Evolutionary conservation across 2,113 vertebrate species (phyloP), one percentile per base, ranked within the genome.

Genomic region (Gallinago media): DNA sequence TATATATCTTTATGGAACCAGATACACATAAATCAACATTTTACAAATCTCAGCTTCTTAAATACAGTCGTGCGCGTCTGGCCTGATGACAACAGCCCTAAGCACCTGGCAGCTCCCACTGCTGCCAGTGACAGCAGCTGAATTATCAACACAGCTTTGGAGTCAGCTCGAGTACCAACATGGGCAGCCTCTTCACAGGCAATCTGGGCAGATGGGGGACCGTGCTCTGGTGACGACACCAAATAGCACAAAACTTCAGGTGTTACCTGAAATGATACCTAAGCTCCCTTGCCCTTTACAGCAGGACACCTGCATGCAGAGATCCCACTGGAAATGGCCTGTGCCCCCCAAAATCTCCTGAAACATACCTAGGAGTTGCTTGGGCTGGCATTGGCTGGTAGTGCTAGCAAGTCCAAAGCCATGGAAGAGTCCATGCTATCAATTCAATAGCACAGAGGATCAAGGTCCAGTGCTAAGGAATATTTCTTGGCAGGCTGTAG

Each of bases 11-110:
- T 65, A 40, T 46, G 62, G 55, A 88, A 80, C 14, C 59, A 66
- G 58, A 34, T 36, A 71, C 14, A 34, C 55, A 54, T 71, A 76
- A 79, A 89, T 83, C 47, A 55, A 42, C 15, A 10, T 36, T 85
- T 89, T 40, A 82, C 46, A 70, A 68, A 78, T 58, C 76, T 96
- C 94, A 76, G 84, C 71, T 85, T 89, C 77, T 91, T 92, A 85
- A 96, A 91, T 58, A 91, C 76, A 89, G 52, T 52, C 0, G 0
- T 47, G 50, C 19, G 5, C 2, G 15, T 67, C 87, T 91, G 91
- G 89, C 84, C 73, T 65, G 84, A 52, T 36, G 67, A 77, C 89
- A 89, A 40, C 38, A 89, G 79, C 61, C 42, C 40, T 84, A 34
- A 89, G 73, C 76, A 49, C 76, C 86, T 76, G 81, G 65, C 79